These are phyloP conservation scores for Aythya fuligula DNA, from an alignment of 2,797 vertebrate genomes.

Conservation along the genomic window DNA sequence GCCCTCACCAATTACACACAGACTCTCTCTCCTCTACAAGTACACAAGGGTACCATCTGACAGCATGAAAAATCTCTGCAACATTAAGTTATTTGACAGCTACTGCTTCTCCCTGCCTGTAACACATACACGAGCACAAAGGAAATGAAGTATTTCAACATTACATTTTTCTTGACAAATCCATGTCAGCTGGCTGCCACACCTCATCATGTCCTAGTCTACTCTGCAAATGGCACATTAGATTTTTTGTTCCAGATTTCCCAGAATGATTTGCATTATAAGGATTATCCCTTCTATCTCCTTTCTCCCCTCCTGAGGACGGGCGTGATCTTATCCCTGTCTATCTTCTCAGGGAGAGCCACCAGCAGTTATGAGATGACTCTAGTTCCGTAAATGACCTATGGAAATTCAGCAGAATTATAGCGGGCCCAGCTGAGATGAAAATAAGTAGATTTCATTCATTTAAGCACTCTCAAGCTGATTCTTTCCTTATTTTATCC, in stretches of 20 bases:
- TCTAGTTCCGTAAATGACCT: background rate
- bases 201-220: background rate
- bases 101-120: background rate
- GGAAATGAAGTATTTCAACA: background rate
- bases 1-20: background rate
- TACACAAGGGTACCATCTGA: no score
- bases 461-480: background rate
- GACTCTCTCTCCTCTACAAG: fast-evolving
- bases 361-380: background rate
- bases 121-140: fast-evolving
- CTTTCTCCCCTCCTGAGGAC: background rate
- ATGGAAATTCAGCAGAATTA: background rate
- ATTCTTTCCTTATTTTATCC: constrained; percentile 10
- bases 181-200: background rate
- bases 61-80: background rate
- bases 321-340: background rate
- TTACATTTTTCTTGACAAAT: background rate
- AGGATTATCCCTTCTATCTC: background rate
- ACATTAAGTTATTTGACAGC: background rate
- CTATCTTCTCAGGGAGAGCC: background rate
- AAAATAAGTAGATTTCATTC: constrained; percentile 46
- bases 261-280: background rate
- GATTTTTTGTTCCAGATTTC: background rate
- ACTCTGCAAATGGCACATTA: background rate
- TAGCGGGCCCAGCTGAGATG: background rate